Base-by-base conservation (phyloP, 2,113 vertebrate species). In the Malurus alboscapulatus region DNA sequence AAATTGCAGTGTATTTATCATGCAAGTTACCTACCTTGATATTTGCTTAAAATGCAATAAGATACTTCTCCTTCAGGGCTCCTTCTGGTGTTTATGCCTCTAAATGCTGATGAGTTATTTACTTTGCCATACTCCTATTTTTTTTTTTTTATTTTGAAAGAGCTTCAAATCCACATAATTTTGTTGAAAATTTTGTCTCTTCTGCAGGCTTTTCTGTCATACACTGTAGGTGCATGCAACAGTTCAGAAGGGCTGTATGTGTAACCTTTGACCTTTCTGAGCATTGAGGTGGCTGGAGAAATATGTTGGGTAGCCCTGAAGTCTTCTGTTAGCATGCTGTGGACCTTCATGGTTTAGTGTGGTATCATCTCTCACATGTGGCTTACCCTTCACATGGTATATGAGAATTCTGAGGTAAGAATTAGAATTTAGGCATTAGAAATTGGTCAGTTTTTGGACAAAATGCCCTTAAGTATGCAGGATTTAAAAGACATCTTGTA, bases 1-100 rank as follows among this genome's bases (percentile, higher is more conserved):
- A 62, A 80, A 59, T 7, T 16, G 25, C 26, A 51, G 3, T 19
- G 9, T 68, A 44, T 29, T 88, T 65, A n/a, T 53, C 50, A 42
- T 50, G 14, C 13, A 80, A 76, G 47, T 45, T 83, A 53, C 61
- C 38, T 83, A 36, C 38, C 18, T 61, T 58, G 59, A 21, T 86
- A 83, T 77, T 92, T 86, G 19, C 86, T 93, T 88, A 73, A 94
- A 83, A 76, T 69, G 26, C 38, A 57, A 3, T 51, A 66, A 76
- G 47, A 36, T 9, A 63, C 25, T 69, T 58, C 19, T 83, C 42
- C 36, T 79, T 69, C 47, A 77, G 47, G 48, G 11, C 8, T 86
- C 59, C 63, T 93, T 90, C 51, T 94, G 87, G 30, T 90, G 78
- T 93, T 89, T 91, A 38, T 84, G 76, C 32, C 67, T 62, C 38